Percentiles rank a stretch among this genome's conserved stretches.
Conservation (phyloP, 2,888 invertebrate genomes). For the Portevinia maculata region DNA sequence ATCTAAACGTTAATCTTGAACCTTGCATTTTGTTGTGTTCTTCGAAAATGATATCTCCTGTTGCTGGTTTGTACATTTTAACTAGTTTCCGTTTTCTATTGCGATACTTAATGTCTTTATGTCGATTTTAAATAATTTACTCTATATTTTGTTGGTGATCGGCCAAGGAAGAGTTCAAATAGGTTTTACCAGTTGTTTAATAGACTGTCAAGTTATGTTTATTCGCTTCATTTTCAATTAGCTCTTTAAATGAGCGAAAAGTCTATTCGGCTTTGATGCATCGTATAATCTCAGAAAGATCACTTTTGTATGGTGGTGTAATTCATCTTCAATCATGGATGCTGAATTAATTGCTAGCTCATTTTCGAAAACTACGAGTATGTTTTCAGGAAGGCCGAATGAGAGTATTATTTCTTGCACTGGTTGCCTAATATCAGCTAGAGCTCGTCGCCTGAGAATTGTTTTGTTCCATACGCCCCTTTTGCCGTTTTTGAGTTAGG, state of each 20-base stretch:
- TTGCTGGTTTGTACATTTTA: neutral
- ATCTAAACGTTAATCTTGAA: too few relatives aligned
- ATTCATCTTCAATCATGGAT: conserved; percentile 10
- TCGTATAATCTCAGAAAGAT: conserved; percentile 7
- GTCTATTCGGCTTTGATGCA: conserved; percentile 14
- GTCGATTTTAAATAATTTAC: too few relatives aligned
- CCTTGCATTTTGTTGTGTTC: too few relatives aligned
- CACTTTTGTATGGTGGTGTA: neutral
- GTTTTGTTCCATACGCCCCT: too few relatives aligned
- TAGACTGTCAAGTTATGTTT: conserved; percentile 7
- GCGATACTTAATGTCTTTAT: too few relatives aligned
- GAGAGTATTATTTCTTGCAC: conserved; percentile 9
- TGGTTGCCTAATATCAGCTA: conserved; percentile 23
- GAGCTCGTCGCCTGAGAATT: too few relatives aligned
- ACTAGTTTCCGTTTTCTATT: conserved; percentile 14
- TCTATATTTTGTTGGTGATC: neutral
- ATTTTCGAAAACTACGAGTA: neutral
- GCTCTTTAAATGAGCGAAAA: conserved; percentile 8
- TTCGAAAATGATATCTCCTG: too few relatives aligned
- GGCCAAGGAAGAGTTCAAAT: neutral
- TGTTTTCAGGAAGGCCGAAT: neutral
- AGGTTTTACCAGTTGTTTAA: neutral
- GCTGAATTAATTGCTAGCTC: conserved; percentile 4
- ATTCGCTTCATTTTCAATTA: conserved; percentile 2
- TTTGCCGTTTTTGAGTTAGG: too few relatives aligned